Conservation (phyloP, 2,113 vertebrate genomes). For the Anseranas semipalmata region DNA sequence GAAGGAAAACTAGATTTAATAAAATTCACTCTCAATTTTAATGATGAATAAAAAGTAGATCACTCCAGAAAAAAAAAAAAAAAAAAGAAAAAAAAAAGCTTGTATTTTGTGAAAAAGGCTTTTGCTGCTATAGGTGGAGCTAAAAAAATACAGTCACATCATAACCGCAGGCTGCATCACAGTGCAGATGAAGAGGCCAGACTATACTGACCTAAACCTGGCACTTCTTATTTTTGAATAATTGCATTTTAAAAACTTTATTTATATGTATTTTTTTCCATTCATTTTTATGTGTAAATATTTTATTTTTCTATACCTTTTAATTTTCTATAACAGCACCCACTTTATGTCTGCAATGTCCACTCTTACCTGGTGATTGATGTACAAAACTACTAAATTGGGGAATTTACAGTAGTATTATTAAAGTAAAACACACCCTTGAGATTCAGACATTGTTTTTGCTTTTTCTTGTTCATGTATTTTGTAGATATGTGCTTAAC, state of each 20-base stretch:
- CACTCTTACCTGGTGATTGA: neutral
- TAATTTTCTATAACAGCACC: neutral
- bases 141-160: neutral
- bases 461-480: neutral
- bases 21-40: neutral
- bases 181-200: neutral
- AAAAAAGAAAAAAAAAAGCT: neutral
- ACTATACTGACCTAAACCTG: neutral
- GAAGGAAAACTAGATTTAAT: neutral
- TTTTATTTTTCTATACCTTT: neutral
- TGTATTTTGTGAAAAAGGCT: neutral
- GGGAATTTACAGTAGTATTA: neutral
- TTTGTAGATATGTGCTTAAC: neutral
- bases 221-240: neutral
- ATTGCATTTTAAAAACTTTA: neutral
- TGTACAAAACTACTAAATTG: neutral
- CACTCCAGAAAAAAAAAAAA: neutral
- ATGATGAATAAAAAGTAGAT: neutral
- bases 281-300: neutral
- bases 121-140: accelerated
- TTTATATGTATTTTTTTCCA: neutral
- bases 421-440: neutral
- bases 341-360: neutral
- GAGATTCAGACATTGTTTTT: neutral
- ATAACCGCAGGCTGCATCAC: neutral